Evolutionary conservation across 2,113 vertebrate genomes (phyloP).

Genomic region (Gymnobelideus leadbeateri): DNA sequence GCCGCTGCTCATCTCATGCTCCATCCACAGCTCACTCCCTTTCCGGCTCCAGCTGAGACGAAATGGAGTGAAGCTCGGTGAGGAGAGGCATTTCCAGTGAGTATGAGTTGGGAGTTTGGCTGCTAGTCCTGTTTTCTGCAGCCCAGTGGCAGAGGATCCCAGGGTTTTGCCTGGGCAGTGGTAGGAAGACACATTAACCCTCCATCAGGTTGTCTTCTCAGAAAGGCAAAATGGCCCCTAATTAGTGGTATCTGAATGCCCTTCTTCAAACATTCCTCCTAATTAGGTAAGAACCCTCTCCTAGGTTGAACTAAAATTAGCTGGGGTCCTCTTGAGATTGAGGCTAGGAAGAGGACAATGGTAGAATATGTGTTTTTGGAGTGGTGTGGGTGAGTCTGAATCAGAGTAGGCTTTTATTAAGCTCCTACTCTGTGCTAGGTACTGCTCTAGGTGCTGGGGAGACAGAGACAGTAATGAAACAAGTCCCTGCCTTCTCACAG

Average conservation of each 20-base stretch:
- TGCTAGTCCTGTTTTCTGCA: accelerated
- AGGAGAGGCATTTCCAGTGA: conserved; percentile 89
- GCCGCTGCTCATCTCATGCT: conserved; percentile 89
- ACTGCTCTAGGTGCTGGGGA: background rate
- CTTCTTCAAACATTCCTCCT: background rate
- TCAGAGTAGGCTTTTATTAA: background rate
- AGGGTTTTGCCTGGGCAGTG: background rate
- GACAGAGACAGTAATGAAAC: background rate
- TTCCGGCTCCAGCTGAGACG: conserved; percentile 90
- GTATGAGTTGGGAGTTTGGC: conserved; percentile 39
- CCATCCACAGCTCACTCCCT: conserved; percentile 89
- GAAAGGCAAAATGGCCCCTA: background rate
- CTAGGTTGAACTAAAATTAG: accelerated
- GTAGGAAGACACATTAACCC: background rate
- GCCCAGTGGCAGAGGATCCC: background rate
- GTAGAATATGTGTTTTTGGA: background rate
- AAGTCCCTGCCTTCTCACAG: background rate
- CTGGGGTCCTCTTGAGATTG: accelerated
- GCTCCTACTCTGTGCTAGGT: background rate
- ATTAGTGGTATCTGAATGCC: background rate
- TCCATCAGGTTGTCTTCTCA: accelerated
- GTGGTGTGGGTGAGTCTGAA: too few species aligned
- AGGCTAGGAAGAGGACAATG: accelerated
- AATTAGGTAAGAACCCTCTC: background rate
- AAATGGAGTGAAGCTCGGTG: conserved; percentile 84